Evolutionary conservation across 2,888 invertebrate species (phyloP).

Genomic region (Megaustenia siamemsis): DNA sequence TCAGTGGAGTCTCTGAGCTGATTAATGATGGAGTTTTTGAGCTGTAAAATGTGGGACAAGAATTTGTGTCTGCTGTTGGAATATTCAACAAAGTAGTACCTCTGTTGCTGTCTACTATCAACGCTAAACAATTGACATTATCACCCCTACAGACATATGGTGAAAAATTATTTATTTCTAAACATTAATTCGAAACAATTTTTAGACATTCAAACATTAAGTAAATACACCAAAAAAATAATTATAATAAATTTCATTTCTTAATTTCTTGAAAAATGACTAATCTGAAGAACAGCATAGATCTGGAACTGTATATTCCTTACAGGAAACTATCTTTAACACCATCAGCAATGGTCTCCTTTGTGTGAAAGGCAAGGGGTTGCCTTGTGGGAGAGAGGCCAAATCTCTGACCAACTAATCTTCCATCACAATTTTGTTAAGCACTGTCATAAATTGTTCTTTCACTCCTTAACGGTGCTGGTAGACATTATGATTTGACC

Average conservation of each 20-base stretch:
- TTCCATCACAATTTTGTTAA: slow-evolving; percentile 10
- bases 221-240: background rate
- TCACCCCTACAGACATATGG: background rate
- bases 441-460: background rate
- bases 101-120: background rate
- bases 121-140: background rate
- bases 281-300: background rate
- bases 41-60: slow-evolving; percentile 5
- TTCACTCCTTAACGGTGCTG: background rate
- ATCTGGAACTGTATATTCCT: background rate
- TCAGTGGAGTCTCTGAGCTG: background rate
- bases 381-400: slow-evolving; percentile 31
- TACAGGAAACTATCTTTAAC: background rate
- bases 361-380: background rate
- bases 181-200: background rate
- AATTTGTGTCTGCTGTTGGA: slow-evolving; percentile 1
- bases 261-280: background rate
- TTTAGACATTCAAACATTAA: background rate
- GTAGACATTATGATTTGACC: background rate
- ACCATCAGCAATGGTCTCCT: slow-evolving; percentile 1
- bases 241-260: background rate
- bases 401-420: background rate
- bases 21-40: background rate
- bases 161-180: background rate
- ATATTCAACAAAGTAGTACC: background rate